phyloP scores from a whole-genome alignment of 2,888 invertebrate genomes.

The Gastrophysa polygoni region DNA sequence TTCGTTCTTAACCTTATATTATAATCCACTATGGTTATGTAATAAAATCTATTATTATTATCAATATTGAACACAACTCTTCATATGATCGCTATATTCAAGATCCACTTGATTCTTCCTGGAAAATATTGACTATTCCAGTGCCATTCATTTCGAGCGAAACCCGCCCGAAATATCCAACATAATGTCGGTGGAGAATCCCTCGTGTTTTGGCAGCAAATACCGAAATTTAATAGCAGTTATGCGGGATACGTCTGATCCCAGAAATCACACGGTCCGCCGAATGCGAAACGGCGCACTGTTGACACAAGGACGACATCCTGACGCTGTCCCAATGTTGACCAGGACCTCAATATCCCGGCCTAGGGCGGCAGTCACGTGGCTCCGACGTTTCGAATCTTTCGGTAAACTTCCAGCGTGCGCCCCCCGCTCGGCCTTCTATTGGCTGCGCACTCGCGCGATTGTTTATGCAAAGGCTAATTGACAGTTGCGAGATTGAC shows the following conservation, averaged over 20 bases:
- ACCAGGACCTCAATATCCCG: slow-evolving; percentile 27
- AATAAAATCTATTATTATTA: too few species aligned
- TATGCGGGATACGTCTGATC: slow-evolving; percentile 17
- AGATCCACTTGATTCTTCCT: too few species aligned
- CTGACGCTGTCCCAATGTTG: slow-evolving; percentile 21
- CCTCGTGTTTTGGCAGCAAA: slow-evolving; percentile 41
- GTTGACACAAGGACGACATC: slow-evolving; percentile 46
- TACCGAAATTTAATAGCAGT: slow-evolving; percentile 33
- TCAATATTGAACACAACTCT: too few species aligned
- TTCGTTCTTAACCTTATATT: too few species aligned
- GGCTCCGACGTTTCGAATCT: slow-evolving; percentile 30
- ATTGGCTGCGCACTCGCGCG: slow-evolving; percentile 26
- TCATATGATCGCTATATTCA: too few species aligned
- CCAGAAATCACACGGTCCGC: slow-evolving; percentile 41
- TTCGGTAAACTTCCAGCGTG: slow-evolving; percentile 33
- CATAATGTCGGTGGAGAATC: slow-evolving; percentile 36
- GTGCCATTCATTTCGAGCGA: too few species aligned
- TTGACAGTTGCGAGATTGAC: slow-evolving; percentile 33
- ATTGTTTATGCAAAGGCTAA: slow-evolving; percentile 34
- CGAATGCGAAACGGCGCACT: slow-evolving; percentile 39
- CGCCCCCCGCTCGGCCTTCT: slow-evolving; percentile 15
- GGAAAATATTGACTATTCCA: too few species aligned
- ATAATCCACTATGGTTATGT: too few species aligned
- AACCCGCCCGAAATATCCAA: slow-evolving; percentile 29
- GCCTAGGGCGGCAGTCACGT: slow-evolving; percentile 38